Conservation (phyloP, 2,113 vertebrate species). For the Amblyornis subalaris region DNA sequence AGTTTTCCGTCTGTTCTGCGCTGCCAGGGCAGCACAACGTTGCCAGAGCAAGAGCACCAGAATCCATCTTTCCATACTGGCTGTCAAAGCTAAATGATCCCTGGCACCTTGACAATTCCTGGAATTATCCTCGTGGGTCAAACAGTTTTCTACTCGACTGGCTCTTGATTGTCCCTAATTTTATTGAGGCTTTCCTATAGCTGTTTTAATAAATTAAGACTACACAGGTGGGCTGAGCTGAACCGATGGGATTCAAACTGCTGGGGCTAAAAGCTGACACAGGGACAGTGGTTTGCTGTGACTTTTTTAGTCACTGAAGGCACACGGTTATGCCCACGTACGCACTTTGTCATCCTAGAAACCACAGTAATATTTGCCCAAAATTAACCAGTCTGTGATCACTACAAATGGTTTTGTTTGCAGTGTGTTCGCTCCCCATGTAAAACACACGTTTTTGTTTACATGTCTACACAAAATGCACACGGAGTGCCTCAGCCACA, state of each 20-base stretch:
- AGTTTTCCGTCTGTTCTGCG: not conserved
- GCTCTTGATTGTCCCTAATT: not conserved
- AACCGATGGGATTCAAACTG: not conserved
- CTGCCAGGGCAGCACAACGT: not conserved
- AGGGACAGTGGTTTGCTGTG: not conserved
- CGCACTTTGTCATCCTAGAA: not conserved
- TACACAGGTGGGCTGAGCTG: not conserved
- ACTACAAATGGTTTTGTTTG: not conserved
- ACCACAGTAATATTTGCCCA: not conserved
- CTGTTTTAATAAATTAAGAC: constrained; percentile 21
- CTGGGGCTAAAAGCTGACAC: not conserved
- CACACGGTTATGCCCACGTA: not conserved
- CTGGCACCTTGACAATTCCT: not conserved
- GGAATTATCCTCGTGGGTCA: constrained; percentile 2
- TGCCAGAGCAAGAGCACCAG: not conserved
- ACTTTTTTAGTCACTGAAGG: not conserved
- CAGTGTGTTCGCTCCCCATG: not conserved
- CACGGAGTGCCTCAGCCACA: not conserved
- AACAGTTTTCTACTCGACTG: constrained; percentile 1
- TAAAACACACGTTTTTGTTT: not conserved
- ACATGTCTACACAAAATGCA: not conserved
- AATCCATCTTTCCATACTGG: not conserved
- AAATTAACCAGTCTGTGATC: not conserved
- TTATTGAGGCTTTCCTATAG: not conserved
- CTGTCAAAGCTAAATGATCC: constrained; percentile 12